Evolutionary conservation across 2,888 invertebrate genomes (phyloP).

Genomic region (Cephus pulcher): DNA sequence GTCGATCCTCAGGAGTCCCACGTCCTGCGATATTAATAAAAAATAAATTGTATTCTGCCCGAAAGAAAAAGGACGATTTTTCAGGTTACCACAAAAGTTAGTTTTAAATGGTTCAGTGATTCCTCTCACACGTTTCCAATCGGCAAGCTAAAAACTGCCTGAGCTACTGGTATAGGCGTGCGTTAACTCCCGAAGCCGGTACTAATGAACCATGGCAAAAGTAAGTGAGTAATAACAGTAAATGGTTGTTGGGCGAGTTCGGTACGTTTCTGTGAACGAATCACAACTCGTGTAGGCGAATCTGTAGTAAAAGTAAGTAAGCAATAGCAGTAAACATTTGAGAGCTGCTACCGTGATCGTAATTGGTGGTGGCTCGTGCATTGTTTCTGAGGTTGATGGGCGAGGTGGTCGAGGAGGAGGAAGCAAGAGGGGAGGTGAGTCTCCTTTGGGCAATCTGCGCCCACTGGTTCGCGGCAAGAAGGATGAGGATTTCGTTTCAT

Average conservation of each 20-base stretch:
- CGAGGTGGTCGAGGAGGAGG: slow-evolving; percentile 11
- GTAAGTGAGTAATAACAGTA: slow-evolving; percentile 40
- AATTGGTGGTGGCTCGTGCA: slow-evolving; percentile 47
- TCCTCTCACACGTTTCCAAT: slow-evolving; percentile 1
- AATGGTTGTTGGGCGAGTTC: slow-evolving; percentile 32
- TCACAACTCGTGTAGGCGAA: background rate
- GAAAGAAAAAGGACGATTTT: background rate
- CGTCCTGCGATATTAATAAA: background rate
- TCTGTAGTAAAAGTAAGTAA: slow-evolving; percentile 25
- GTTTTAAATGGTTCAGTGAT: background rate
- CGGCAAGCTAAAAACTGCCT: background rate
- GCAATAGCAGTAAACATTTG: slow-evolving; percentile 45
- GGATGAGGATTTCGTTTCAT: background rate
- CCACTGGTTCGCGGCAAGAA: background rate
- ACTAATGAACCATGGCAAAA: slow-evolving; percentile 14
- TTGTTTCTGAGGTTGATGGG: slow-evolving; percentile 28
- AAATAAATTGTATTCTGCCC: background rate
- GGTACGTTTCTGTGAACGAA: background rate
- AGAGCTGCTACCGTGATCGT: slow-evolving; percentile 50
- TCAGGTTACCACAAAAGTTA: background rate
- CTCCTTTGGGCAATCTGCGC: background rate
- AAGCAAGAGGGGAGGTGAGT: slow-evolving; percentile 13
- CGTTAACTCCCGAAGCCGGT: background rate
- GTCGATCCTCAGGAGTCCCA: background rate
- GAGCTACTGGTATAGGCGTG: background rate